Evolutionary conservation across 2,113 vertebrate genomes (phyloP).

Genomic region (Aegotheles bennettii): DNA sequence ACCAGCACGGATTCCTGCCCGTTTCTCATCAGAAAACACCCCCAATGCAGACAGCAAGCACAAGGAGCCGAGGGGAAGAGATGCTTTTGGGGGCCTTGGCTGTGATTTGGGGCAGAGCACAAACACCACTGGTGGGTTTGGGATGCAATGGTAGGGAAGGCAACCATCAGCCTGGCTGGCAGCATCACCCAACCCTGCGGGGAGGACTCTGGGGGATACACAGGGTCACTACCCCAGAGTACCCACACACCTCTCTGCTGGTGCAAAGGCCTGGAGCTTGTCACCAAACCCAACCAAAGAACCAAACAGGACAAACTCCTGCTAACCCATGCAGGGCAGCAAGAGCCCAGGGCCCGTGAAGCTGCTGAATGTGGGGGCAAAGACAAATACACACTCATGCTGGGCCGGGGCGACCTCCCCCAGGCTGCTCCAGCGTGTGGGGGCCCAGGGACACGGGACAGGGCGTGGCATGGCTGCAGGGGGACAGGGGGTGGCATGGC

Average conservation of each 20-base stretch:
- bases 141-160: not conserved
- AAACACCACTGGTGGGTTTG: not conserved
- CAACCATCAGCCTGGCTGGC: fast-evolving
- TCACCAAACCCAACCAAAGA: not conserved
- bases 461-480: no score
- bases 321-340: fast-evolving
- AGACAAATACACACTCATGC: fast-evolving
- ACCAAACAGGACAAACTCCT: fast-evolving
- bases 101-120: not conserved
- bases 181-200: fast-evolving
- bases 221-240: fast-evolving
- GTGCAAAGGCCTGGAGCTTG: not conserved
- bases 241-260: not conserved
- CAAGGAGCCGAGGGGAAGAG: not conserved
- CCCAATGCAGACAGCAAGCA: fast-evolving
- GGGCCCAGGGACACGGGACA: not conserved
- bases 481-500: no score
- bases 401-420: not conserved
- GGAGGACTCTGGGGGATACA: not conserved
- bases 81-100: not conserved
- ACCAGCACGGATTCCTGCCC: fast-evolving
- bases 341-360: fast-evolving
- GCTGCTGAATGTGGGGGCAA: not conserved
- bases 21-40: not conserved
- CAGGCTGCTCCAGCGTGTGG: not conserved